Conservation (phyloP, 35 echinoderm and acorn worm species). For the Ophioderma brevispina region DNA sequence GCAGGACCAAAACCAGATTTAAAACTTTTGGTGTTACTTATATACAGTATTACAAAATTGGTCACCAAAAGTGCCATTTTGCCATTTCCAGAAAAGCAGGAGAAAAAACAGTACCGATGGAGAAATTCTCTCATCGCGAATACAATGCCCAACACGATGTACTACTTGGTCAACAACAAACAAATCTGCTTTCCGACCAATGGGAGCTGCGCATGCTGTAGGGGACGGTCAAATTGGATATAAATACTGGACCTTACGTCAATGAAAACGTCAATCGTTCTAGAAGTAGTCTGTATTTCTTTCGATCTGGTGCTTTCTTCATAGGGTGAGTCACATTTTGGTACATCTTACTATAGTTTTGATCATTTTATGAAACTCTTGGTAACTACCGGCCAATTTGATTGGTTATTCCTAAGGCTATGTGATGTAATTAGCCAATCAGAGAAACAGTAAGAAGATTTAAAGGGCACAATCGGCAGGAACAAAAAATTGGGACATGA, state of each 20-base stretch:
- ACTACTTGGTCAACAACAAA: slow-evolving; percentile 51
- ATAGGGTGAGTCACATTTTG: background rate
- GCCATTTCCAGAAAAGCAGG: slow-evolving; percentile 22
- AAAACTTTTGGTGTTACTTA: too few relatives aligned
- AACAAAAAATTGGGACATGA: too few relatives aligned
- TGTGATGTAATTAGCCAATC: too few relatives aligned
- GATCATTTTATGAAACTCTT: too few relatives aligned
- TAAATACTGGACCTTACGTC: slow-evolving; percentile 37
- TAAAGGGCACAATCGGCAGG: too few relatives aligned
- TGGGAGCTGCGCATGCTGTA: slow-evolving; percentile 2
- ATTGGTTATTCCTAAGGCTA: too few relatives aligned
- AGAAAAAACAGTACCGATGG: slow-evolving; percentile 26
- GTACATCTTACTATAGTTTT: too few relatives aligned
- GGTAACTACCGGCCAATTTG: too few relatives aligned
- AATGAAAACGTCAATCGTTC: slow-evolving; percentile 69
- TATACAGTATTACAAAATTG: too few relatives aligned
- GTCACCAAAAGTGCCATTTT: too few relatives aligned
- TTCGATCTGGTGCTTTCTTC: background rate
- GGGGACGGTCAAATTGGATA: slow-evolving; percentile 34
- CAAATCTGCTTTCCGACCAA: slow-evolving; percentile 62
- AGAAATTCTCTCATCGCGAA: slow-evolving; percentile 49
- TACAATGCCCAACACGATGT: slow-evolving; percentile 58
- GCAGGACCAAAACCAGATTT: too few relatives aligned
- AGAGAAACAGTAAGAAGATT: too few relatives aligned
- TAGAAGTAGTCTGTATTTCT: slow-evolving; percentile 39